Conservation (phyloP, 2,888 invertebrate species). For the Stegana nigrithorax region DNA sequence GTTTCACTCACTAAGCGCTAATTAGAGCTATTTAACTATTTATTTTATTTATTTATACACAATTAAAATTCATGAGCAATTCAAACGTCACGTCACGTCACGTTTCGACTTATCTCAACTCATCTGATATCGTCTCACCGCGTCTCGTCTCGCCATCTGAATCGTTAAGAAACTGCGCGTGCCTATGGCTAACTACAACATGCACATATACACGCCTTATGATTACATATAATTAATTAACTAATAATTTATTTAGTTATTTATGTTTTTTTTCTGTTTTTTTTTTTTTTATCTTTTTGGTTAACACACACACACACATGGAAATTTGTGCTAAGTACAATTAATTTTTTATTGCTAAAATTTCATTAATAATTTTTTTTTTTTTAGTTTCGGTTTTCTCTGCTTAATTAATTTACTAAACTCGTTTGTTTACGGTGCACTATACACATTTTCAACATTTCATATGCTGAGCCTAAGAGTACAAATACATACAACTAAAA, state of each 20-base stretch:
- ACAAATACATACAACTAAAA: too few relatives aligned
- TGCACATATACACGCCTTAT: background rate
- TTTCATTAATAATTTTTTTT: background rate
- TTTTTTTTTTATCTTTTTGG: too few relatives aligned
- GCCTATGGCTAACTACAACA: conserved; percentile 17
- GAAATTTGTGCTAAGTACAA: conserved; percentile 39
- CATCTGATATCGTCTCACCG: background rate
- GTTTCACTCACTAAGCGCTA: background rate
- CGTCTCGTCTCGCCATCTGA: background rate
- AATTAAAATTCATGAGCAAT: conserved; percentile 14
- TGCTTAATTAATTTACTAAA: conserved; percentile 21
- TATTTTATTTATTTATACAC: conserved; percentile 11
- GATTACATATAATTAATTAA: background rate
- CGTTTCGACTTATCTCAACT: too few relatives aligned
- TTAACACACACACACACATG: conserved; percentile 2
- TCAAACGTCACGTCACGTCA: background rate
- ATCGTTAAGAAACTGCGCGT: background rate
- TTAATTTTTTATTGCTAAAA: conserved; percentile 43
- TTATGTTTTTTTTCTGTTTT: background rate
- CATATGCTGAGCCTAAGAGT: too few relatives aligned
- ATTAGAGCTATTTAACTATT: background rate
- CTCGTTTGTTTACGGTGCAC: background rate
- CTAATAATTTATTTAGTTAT: background rate
- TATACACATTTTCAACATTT: conserved; percentile 5
- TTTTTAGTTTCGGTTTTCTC: conserved; percentile 11